These are phyloP conservation scores for Volucella bombylans DNA, from an alignment of 2,888 invertebrate genomes.

Conservation along the genomic window DNA sequence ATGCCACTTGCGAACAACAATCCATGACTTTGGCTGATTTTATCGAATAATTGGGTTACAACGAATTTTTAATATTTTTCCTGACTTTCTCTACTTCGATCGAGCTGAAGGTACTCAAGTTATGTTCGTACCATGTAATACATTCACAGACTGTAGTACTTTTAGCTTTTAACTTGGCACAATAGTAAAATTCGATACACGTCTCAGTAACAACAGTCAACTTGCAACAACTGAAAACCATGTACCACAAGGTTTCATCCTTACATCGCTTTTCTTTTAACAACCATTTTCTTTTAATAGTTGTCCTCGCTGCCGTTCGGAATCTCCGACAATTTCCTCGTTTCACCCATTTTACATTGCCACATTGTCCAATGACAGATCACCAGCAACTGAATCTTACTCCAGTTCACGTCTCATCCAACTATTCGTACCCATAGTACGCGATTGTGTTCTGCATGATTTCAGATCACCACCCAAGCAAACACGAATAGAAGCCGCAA, in stretches of 20 bases:
- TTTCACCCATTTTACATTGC: conserved; percentile 49
- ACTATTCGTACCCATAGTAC: conserved; percentile 25
- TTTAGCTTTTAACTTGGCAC: conserved; percentile 51
- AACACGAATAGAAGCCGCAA: conserved; percentile 51
- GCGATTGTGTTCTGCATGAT: conserved; percentile 72
- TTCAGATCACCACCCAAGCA: conserved; percentile 70
- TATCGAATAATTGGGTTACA: no score
- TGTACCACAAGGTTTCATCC: conserved; percentile 56
- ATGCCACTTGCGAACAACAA: no score
- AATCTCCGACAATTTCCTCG: conserved; percentile 32
- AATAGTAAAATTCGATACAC: conserved; percentile 59
- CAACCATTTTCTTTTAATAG: background rate
- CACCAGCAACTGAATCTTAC: conserved; percentile 54
- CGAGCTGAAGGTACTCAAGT: background rate
- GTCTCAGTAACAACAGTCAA: conserved; percentile 49
- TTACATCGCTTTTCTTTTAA: conserved; percentile 17
- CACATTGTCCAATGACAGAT: conserved; percentile 64
- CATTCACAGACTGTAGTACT: conserved; percentile 31
- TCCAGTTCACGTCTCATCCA: conserved; percentile 67
- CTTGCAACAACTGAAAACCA: conserved; percentile 45
- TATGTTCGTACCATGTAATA: background rate
- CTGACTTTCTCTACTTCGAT: background rate
- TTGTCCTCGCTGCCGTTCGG: background rate
- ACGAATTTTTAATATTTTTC: no score
- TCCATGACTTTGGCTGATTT: no score